Percentiles rank a stretch among this genome's conserved stretches.
Conservation (phyloP, 2,888 invertebrate species). For the Platynereis dumerilii region DNA sequence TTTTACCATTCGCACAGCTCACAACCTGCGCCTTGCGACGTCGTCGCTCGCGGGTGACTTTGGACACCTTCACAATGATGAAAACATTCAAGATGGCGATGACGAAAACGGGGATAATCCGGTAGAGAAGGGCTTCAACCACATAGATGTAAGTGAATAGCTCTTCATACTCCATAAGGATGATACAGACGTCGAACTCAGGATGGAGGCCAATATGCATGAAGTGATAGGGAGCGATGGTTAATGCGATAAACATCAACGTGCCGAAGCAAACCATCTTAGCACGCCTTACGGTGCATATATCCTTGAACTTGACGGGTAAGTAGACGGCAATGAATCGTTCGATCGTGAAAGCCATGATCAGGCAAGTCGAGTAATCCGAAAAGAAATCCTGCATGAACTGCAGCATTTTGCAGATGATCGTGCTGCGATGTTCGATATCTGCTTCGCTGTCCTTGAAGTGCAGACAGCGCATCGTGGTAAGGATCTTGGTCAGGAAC, state of each 20-base stretch:
- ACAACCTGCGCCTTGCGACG: conserved; percentile 13
- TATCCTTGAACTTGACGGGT: conserved; percentile 39
- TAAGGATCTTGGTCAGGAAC: conserved; percentile 34
- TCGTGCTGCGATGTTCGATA: conserved; percentile 28
- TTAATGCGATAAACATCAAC: conserved; percentile 26
- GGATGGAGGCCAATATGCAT: conserved; percentile 27
- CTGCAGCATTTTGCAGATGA: conserved; percentile 35
- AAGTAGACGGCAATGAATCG: conserved; percentile 39
- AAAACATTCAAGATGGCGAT: conserved; percentile 41
- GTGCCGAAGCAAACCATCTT: conserved; percentile 22
- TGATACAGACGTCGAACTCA: conserved; percentile 31
- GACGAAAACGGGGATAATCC: conserved; percentile 37
- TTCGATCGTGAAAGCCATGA: conserved; percentile 41
- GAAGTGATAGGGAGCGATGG: conserved; percentile 38
- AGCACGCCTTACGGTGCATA: conserved; percentile 38
- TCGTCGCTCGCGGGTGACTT: conserved; percentile 9
- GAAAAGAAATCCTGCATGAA: conserved; percentile 38
- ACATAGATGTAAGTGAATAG: conserved; percentile 32
- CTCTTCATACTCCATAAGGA: conserved; percentile 21
- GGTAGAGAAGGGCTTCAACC: conserved; percentile 33
- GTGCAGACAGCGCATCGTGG: conserved; percentile 36
- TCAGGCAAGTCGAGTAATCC: conserved; percentile 40
- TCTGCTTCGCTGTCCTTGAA: conserved; percentile 28
- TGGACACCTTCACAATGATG: conserved; percentile 37
- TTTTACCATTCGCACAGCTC: conserved; percentile 4